Percentiles rank a stretch among this genome's conserved stretches.
Conservation (phyloP, 1,140 invertebrate genomes). For the Drosophila auraria region DNA sequence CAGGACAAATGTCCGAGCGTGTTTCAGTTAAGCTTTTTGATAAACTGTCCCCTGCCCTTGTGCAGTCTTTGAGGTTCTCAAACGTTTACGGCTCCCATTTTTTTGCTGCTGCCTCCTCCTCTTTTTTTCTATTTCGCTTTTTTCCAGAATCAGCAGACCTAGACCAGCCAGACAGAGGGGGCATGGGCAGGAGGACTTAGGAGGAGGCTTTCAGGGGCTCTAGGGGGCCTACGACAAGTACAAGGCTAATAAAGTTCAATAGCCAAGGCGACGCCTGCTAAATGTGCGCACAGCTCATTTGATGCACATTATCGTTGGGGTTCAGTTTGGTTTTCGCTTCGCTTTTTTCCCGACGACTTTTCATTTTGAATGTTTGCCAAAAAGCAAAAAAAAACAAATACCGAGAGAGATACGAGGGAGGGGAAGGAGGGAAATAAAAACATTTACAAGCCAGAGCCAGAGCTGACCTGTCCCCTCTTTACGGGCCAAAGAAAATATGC, state of each 20-base stretch:
- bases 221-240: constrained; percentile 26
- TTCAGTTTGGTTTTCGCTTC: constrained; percentile 57
- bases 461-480: constrained; percentile 51
- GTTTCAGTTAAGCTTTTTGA: constrained; percentile 76
- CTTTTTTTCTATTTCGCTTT: constrained; percentile 3
- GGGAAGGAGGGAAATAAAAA: constrained; percentile 60
- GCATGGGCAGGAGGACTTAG: background rate
- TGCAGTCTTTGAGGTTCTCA: constrained; percentile 33
- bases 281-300: constrained; percentile 82
- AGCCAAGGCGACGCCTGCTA: constrained; percentile 78
- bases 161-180: constrained; percentile 35
- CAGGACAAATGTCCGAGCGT: constrained; percentile 59
- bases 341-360: constrained; percentile 37
- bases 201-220: background rate
- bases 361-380: constrained; percentile 75
- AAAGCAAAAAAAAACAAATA: background rate
- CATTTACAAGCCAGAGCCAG: constrained; percentile 68
- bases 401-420: background rate
- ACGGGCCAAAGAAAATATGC: constrained; percentile 53
- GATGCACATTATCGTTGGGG: constrained; percentile 79
- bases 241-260: constrained; percentile 81
- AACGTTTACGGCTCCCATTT: constrained; percentile 57
- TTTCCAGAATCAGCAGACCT: constrained; percentile 40
- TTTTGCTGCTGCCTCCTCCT: constrained; percentile 14
- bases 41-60: constrained; percentile 63